Evolutionary conservation across 2,797 vertebrate genomes (phyloP).

Genomic region (Potorous gilbertii): DNA sequence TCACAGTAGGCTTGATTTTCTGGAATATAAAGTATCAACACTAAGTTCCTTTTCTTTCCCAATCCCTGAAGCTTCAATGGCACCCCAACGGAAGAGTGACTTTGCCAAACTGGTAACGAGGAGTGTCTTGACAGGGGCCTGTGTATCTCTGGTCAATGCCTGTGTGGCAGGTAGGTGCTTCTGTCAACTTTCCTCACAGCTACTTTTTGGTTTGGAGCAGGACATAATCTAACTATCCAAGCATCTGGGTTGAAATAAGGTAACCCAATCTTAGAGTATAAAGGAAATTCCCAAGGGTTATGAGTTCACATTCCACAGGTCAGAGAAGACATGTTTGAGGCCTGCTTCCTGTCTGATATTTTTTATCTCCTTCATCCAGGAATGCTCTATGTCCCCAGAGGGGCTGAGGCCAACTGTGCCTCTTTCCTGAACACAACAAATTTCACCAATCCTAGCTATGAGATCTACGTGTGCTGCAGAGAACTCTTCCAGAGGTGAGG

Average conservation of each 20-base stretch:
- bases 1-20: not conserved
- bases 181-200: not conserved
- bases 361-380: constrained; percentile 83
- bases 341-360: not conserved
- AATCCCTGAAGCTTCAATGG: constrained; percentile 89
- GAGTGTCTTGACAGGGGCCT: constrained; percentile 92
- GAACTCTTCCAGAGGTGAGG: constrained; percentile 90
- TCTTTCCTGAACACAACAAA: constrained; percentile 79
- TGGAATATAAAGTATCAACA: not conserved
- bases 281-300: not conserved
- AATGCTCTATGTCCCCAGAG: constrained; percentile 88
- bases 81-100: constrained; percentile 88
- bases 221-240: not conserved
- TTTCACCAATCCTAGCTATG: constrained; percentile 83
- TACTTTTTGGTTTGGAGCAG: not conserved
- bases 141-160: constrained; percentile 92
- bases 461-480: constrained; percentile 87
- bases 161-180: constrained; percentile 92
- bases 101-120: constrained; percentile 89
- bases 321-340: constrained; percentile 3
- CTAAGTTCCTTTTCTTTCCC: constrained; percentile 31
- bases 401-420: constrained; percentile 85
- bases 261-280: not conserved
- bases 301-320: not conserved
- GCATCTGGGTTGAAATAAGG: not conserved